phyloP scores from a whole-genome alignment of 2,113 vertebrate genomes.

The Leptobrachium leishanense region DNA sequence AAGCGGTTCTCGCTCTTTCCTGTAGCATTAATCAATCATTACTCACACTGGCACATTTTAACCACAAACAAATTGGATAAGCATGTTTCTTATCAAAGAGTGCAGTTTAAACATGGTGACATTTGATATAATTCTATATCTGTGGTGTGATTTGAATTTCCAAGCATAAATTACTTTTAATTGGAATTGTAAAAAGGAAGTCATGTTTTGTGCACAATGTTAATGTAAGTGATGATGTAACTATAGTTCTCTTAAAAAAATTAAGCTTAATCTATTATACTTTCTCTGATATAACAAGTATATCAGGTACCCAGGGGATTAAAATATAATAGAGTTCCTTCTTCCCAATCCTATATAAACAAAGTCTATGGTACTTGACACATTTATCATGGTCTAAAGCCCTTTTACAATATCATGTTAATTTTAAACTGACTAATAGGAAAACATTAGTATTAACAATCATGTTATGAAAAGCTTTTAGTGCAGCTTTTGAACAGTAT shows the following conservation, averaged over 20 bases:
- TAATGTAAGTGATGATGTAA: not conserved
- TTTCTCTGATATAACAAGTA: not conserved
- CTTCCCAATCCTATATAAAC: too few species aligned
- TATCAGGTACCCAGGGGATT: not conserved
- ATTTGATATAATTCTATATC: not conserved
- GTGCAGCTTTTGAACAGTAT: too few species aligned
- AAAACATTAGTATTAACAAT: too few species aligned
- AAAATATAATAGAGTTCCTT: too few species aligned
- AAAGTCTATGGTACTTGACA: too few species aligned
- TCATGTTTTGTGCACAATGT: not conserved
- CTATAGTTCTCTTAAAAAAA: not conserved
- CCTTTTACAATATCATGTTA: too few species aligned
- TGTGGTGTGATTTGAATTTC: not conserved
- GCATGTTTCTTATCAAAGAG: not conserved
- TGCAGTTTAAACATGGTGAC: not conserved
- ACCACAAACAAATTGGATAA: not conserved
- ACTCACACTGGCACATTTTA: not conserved
- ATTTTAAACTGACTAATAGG: too few species aligned
- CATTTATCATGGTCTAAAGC: too few species aligned
- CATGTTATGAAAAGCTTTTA: too few species aligned
- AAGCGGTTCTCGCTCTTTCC: not conserved
- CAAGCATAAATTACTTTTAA: slow-evolving; percentile 8
- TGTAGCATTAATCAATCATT: not conserved
- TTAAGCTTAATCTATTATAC: not conserved
- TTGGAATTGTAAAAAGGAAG: not conserved